Evolutionary conservation across 2,113 vertebrate species (phyloP), one percentile per base, ranked within the genome.

Genomic region (Coptodon bakossiorum): DNA sequence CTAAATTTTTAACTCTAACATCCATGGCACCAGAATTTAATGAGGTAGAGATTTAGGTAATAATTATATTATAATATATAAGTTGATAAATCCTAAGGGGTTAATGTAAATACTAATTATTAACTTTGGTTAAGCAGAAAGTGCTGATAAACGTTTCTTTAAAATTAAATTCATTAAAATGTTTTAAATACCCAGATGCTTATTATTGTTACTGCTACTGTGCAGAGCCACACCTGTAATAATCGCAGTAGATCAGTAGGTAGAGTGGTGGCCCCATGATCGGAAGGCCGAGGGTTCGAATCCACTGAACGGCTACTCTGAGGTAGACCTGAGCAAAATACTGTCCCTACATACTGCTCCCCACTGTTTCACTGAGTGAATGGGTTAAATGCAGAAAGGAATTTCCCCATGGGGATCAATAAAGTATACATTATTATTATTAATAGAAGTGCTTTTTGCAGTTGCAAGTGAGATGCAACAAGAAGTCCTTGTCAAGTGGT

Each of bases 221-320:
- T 73, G 38, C 5, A 43, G 38, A 45, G 38, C 13, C 22, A 45
- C 22, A 0, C 17, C 2, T 0, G 56, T 59, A 1, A 5, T 2
- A 29, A 59, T 13, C 24, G 24, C 24, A 59, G 56, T 59, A 16
- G 27, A 13, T 3, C 56, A 59, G 27, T 1, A 56, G 53, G 22
- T 56, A 59, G 17, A 59, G 56, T 59, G 27, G 5, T 2, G 56
- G 56, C 56, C 7, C 14, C 56, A 3, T 59, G 56, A 31, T 59
- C 0, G 14, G 14, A 31, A 59, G 56, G 27, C 17, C 27, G 31
- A 59, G 27, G 27, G 56, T 59, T 29, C 2, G 3, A 29, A 1
- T 0, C 56, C 56, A 29, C 56, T 59, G 56, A 29, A 59, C 1
- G 0, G 13, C 2, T 2, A 1, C 27, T 6, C 5, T 59, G 56